phyloP scores from a whole-genome alignment of 2,888 invertebrate genomes.

The Sminthurinus aureus region DNA sequence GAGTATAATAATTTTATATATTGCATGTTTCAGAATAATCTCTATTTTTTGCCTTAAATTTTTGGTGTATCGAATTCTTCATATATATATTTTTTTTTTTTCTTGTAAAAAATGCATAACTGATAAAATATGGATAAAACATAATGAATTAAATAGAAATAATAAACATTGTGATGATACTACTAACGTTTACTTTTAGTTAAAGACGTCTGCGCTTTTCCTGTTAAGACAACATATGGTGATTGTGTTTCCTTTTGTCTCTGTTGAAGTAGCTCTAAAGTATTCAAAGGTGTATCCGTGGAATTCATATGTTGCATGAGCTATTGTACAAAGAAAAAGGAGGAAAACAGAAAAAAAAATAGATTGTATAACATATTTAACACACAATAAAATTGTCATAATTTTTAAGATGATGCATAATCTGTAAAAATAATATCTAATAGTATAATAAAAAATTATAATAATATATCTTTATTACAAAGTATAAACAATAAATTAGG shows the following conservation, averaged over 20 bases:
- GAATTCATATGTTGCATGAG: conserved; percentile 98
- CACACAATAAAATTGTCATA: not conserved
- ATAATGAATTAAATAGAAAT: not conserved
- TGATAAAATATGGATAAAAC: not conserved
- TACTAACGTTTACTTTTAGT: conserved; percentile 38
- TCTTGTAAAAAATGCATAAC: not conserved
- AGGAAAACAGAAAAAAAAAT: conserved; percentile 40
- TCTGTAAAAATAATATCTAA: no score
- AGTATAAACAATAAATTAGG: not conserved
- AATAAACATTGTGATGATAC: not conserved
- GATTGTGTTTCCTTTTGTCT: conserved; percentile 95
- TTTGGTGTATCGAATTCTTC: no score
- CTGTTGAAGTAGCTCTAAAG: conserved; percentile 90
- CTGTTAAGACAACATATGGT: conserved; percentile 91
- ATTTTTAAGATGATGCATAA: not conserved
- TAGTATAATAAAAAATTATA: no score
- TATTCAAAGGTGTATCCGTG: conserved; percentile 95
- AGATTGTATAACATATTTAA: conserved; percentile 1
- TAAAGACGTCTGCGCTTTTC: conserved; percentile 66
- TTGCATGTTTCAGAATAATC: no score
- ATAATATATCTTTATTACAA: no score
- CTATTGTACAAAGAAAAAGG: conserved; percentile 63
- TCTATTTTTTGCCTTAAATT: no score
- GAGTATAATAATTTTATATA: no score
- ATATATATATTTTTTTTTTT: not conserved